A percentile compares a stretch with the other conserved stretches of the same genome.
Evolutionary conservation across 2,113 vertebrate species (phyloP).

Genomic region (Sinocyclocheilus maitianheensis): DNA sequence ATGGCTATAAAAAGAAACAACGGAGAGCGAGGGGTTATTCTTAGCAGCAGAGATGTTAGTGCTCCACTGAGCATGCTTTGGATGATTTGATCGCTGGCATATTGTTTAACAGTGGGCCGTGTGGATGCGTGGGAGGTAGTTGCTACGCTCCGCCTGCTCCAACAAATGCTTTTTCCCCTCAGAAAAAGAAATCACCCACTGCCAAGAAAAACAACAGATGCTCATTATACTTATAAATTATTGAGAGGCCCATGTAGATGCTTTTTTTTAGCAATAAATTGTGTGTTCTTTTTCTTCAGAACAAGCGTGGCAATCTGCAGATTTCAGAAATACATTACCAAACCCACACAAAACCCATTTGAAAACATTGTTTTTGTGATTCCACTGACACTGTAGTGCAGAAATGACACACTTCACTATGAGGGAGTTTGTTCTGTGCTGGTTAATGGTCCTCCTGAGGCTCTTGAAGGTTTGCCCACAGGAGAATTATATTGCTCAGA

Average conservation of each 20-base stretch:
- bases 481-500: constrained; percentile 10
- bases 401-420: background rate
- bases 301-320: background rate
- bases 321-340: constrained; percentile 4
- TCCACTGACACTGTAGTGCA: background rate
- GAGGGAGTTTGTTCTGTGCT: background rate
- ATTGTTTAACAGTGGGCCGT: constrained; percentile 57
- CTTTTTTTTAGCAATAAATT: background rate
- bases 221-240: constrained; percentile 15
- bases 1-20: constrained; percentile 70
- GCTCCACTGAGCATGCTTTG: constrained; percentile 56
- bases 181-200: background rate
- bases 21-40: constrained; percentile 65
- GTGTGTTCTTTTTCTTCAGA: background rate
- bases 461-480: background rate
- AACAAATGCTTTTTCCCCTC: constrained; percentile 11
- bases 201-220: constrained; percentile 13
- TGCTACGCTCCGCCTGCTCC: background rate
- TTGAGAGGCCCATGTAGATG: background rate
- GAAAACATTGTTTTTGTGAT: background rate
- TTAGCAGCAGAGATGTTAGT: constrained; percentile 63
- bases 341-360: background rate
- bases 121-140: constrained; percentile 4
- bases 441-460: background rate
- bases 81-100: constrained; percentile 56